phyloP scores from a whole-genome alignment of 2,113 vertebrate species.

The Formicarius rufipectus region DNA sequence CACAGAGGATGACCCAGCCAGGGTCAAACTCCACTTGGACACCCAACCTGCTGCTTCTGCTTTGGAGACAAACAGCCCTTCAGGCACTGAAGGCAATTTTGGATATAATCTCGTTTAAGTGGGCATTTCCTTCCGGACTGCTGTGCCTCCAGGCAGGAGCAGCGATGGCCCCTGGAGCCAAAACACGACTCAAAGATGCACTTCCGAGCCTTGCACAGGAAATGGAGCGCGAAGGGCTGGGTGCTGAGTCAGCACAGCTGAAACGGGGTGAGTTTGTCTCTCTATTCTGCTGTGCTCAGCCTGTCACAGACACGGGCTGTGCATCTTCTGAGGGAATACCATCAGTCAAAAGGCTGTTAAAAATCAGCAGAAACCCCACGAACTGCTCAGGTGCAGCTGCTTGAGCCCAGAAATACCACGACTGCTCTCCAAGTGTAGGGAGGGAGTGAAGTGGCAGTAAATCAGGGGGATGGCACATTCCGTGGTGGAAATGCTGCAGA shows the following conservation, averaged over 20 bases:
- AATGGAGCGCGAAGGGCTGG: neutral
- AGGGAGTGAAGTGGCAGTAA: neutral
- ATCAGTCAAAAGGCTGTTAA: too few species aligned
- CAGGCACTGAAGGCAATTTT: rapidly evolving
- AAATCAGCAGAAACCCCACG: neutral
- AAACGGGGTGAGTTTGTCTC: neutral
- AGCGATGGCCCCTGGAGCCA: neutral
- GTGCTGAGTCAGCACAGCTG: neutral
- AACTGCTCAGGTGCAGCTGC: neutral
- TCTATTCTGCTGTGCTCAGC: neutral
- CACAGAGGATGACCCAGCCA: neutral
- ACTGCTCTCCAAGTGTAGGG: rapidly evolving
- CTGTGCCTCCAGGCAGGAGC: neutral
- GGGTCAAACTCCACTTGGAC: neutral
- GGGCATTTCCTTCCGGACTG: neutral
- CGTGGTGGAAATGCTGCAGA: neutral
- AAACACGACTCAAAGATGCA: neutral
- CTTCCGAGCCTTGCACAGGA: rapidly evolving
- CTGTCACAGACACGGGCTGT: neutral
- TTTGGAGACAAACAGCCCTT: neutral
- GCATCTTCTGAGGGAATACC: rapidly evolving
- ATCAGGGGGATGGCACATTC: rapidly evolving
- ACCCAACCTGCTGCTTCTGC: neutral
- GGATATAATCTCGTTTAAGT: neutral
- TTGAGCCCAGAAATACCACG: rapidly evolving